Percentiles rank a stretch among this genome's conserved stretches.
phyloP scores from a whole-genome alignment of 2,888 invertebrate species.

The Bibio marci region DNA sequence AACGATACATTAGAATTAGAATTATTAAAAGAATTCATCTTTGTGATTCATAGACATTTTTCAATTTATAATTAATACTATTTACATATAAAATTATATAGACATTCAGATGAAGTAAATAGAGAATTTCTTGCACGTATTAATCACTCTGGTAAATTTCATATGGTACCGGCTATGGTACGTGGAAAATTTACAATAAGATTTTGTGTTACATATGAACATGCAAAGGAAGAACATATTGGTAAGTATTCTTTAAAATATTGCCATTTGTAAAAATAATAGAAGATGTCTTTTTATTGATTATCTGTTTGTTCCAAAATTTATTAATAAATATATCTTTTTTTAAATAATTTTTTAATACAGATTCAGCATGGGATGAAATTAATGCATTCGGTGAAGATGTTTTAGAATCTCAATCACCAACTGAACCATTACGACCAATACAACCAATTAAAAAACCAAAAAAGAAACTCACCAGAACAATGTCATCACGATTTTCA shows the following conservation, averaged over 20 bases:
- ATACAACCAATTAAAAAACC: slow-evolving; percentile 7
- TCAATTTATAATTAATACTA: neutral
- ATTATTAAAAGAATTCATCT: neutral
- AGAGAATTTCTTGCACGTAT: slow-evolving; percentile 59
- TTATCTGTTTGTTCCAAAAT: too few species aligned
- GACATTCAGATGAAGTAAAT: slow-evolving; percentile 53
- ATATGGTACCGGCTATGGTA: slow-evolving; percentile 71
- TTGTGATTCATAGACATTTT: neutral
- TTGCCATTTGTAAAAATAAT: neutral
- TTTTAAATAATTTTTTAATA: too few species aligned
- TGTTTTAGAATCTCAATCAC: slow-evolving; percentile 24
- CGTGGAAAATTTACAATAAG: slow-evolving; percentile 57
- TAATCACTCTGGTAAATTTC: slow-evolving; percentile 67
- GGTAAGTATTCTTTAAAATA: slow-evolving; percentile 15
- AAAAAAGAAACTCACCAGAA: slow-evolving; percentile 27
- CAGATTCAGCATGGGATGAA: slow-evolving; percentile 42
- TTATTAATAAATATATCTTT: too few species aligned
- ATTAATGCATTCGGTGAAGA: slow-evolving; percentile 42
- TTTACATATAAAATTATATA: slow-evolving; percentile 12
- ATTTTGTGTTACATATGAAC: slow-evolving; percentile 67
- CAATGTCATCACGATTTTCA: slow-evolving; percentile 27
- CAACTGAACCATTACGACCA: neutral
- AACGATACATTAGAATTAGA: too few species aligned
- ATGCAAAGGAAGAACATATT: slow-evolving; percentile 57
- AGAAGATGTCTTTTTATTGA: neutral